Conservation (phyloP, 1,140 invertebrate genomes). For the Pseudomyrmex flavicornis region DNA sequence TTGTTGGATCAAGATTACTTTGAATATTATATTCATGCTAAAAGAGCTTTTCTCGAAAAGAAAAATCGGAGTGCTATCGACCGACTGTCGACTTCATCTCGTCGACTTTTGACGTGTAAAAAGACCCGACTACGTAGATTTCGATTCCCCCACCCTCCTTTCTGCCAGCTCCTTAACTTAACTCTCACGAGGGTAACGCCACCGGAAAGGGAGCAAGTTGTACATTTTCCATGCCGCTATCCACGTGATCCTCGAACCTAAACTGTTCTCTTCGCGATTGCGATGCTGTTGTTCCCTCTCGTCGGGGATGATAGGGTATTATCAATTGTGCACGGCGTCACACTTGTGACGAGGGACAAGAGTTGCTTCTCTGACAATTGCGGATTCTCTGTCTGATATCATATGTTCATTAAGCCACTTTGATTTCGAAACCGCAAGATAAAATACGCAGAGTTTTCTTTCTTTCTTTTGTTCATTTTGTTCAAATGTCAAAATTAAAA, state of each 20-base stretch:
- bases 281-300: conserved; percentile 17
- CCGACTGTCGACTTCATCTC: neutral
- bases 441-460: too few species aligned
- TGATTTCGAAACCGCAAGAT: neutral
- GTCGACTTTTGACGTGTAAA: neutral
- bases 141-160: neutral
- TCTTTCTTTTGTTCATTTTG: too few species aligned
- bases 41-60: neutral
- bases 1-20: neutral
- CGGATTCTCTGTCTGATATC: conserved; percentile 12
- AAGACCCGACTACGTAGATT: conserved; percentile 41
- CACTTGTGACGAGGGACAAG: conserved; percentile 19
- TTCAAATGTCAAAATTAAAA: too few species aligned
- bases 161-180: conserved; percentile 28
- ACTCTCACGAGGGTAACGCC: conserved; percentile 38
- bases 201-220: conserved; percentile 12
- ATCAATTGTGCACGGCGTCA: neutral
- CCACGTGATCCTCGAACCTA: conserved; percentile 31
- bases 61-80: conserved; percentile 28
- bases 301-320: conserved; percentile 35
- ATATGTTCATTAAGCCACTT: neutral
- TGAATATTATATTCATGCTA: neutral
- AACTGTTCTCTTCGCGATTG: conserved; percentile 34
- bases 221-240: conserved; percentile 9
- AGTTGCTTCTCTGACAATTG: conserved; percentile 17